Percentiles rank a stretch among this genome's conserved stretches.
These are phyloP conservation scores for Hypsopygia costalis DNA, from an alignment of 2,888 invertebrate species.

Conservation along the genomic window DNA sequence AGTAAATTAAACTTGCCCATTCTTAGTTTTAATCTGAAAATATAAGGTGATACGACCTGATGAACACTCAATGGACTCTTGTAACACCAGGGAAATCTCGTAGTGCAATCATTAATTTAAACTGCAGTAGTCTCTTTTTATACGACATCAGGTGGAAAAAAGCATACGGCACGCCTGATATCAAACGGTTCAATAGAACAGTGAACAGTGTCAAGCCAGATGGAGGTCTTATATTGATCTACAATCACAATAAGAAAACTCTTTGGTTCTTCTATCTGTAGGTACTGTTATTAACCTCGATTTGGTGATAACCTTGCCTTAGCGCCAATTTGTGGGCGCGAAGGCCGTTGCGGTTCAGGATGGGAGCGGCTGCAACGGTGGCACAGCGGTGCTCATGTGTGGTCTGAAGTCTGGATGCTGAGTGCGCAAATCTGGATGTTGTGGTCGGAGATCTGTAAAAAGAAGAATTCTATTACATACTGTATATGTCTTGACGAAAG, in stretches of 20 bases:
- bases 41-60: too few species aligned
- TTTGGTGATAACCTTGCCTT: constrained; percentile 38
- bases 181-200: too few species aligned
- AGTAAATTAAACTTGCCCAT: too few species aligned
- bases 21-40: too few species aligned
- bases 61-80: too few species aligned
- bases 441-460: constrained; percentile 52
- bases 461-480: too few species aligned
- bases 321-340: constrained; percentile 67
- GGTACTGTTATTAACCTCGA: background rate
- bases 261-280: background rate
- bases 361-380: constrained; percentile 63
- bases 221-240: constrained; percentile 9
- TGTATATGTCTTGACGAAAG: too few species aligned
- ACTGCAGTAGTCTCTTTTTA: too few species aligned
- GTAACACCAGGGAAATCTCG: too few species aligned
- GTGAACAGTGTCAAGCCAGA: background rate
- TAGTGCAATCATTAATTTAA: too few species aligned
- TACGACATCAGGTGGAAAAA: too few species aligned
- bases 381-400: constrained; percentile 50
- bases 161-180: too few species aligned
- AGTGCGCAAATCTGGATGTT: constrained; percentile 55
- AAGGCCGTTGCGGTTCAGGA: constrained; percentile 74
- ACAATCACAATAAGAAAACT: constrained; percentile 21
- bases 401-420: constrained; percentile 61